These are phyloP conservation scores for Drosophila tropicalis DNA, from an alignment of 1,140 invertebrate genomes.

Conservation along the genomic window DNA sequence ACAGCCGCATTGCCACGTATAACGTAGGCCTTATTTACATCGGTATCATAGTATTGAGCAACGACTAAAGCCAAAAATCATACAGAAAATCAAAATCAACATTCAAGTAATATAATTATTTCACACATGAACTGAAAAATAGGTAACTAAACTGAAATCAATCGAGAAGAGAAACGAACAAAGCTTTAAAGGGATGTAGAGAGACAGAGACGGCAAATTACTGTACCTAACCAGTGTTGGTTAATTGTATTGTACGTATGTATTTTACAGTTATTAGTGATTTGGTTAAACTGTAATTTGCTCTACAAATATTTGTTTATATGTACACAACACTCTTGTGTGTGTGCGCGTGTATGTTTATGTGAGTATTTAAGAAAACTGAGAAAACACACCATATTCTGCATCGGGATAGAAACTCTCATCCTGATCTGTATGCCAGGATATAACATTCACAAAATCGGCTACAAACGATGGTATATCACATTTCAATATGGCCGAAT, in stretches of 20 bases:
- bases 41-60: constrained; percentile 93
- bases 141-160: constrained; percentile 23
- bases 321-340: constrained; percentile 22
- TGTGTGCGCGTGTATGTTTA: constrained; percentile 24
- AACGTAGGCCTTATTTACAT: constrained; percentile 96
- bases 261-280: constrained; percentile 69
- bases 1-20: constrained; percentile 97
- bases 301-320: too few species aligned
- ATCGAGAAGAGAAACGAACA: constrained; percentile 21
- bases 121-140: constrained; percentile 25
- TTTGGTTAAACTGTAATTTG: constrained; percentile 62
- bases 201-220: background rate
- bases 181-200: constrained; percentile 19
- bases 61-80: constrained; percentile 87
- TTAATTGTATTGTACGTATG: constrained; percentile 55
- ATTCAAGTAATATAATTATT: background rate
- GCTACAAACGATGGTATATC: constrained; percentile 95
- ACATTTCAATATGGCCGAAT: constrained; percentile 95
- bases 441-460: constrained; percentile 94
- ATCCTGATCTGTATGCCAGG: constrained; percentile 93
- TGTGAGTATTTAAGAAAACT: constrained; percentile 31
- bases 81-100: constrained; percentile 25
- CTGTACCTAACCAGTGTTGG: constrained; percentile 62
- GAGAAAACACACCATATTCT: constrained; percentile 85
- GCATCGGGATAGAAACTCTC: constrained; percentile 87